These are phyloP conservation scores for Caenorhabditis sinica DNA, from an alignment of 2,888 invertebrate genomes.

Conservation along the genomic window DNA sequence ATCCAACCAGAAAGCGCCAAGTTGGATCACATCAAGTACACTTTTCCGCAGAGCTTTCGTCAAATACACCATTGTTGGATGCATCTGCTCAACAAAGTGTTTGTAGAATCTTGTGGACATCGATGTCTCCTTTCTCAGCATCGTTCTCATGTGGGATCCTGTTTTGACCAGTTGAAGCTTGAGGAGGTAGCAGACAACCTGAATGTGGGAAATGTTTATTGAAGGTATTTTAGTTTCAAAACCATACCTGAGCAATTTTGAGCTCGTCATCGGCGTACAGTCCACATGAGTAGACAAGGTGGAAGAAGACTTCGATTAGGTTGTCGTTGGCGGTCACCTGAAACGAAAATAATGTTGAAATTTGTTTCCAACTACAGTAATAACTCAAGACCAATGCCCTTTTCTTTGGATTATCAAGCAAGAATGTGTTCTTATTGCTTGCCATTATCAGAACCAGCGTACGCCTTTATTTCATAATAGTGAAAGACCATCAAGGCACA, in stretches of 20 bases:
- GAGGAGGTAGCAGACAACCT: conserved; percentile 47
- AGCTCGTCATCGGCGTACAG: conserved; percentile 63
- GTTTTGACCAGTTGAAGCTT: conserved; percentile 44
- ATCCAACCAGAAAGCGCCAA: conserved; percentile 63
- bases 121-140: conserved; percentile 91
- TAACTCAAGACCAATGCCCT: no score
- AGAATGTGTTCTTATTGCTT: no score
- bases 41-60: conserved; percentile 60
- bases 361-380: no score
- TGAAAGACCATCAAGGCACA: no score
- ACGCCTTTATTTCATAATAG: no score
- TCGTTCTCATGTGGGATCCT: conserved; percentile 84
- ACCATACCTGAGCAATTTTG: conserved; percentile 17
- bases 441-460: no score
- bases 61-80: conserved; percentile 88
- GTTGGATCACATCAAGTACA: conserved; percentile 53
- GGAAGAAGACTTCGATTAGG: conserved; percentile 45
- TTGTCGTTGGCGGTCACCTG: conserved; percentile 40
- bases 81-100: conserved; percentile 92
- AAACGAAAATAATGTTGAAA: background rate
- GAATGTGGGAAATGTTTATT: background rate
- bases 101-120: conserved; percentile 93
- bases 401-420: no score
- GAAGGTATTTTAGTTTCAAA: background rate
- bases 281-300: conserved; percentile 52